Evolutionary conservation across 2,113 vertebrate species (phyloP).

Genomic region (Thalassoma bifasciatum): DNA sequence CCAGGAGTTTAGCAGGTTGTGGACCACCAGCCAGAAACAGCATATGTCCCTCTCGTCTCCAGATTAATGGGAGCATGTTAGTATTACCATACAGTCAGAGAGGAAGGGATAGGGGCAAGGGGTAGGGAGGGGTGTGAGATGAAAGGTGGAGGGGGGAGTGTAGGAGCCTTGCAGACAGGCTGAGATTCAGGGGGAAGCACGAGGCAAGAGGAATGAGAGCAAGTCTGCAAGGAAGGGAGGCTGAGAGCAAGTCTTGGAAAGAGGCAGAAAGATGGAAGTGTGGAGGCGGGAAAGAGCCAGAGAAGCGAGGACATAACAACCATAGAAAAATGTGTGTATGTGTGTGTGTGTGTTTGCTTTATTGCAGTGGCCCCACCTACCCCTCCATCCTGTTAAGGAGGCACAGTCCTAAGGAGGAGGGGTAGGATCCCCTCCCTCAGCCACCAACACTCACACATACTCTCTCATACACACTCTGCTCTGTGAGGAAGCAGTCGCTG

Average conservation of each 20-base stretch:
- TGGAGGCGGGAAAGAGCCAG: conserved; percentile 73
- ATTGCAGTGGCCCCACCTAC: conserved; percentile 83
- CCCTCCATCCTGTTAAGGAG: conserved; percentile 79
- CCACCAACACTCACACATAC: conserved; percentile 65
- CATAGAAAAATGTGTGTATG: conserved; percentile 62
- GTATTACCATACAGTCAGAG: conserved; percentile 79
- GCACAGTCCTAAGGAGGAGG: conserved; percentile 77
- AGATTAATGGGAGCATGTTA: conserved; percentile 87
- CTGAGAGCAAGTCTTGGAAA: conserved; percentile 66
- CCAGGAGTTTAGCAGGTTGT: conserved; percentile 81
- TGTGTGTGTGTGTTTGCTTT: conserved; percentile 71
- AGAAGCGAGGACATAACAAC: conserved; percentile 69
- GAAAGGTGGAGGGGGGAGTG: conserved; percentile 58
- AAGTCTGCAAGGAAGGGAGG: conserved; percentile 47
- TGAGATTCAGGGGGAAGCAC: conserved; percentile 52
- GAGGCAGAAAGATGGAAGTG: conserved; percentile 70
- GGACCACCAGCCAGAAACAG: conserved; percentile 84
- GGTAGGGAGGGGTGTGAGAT: conserved; percentile 50
- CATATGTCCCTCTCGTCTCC: conserved; percentile 84
- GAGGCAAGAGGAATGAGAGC: conserved; percentile 51
- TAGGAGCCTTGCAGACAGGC: conserved; percentile 53
- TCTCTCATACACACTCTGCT: conserved; percentile 68
- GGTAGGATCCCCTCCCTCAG: conserved; percentile 80
- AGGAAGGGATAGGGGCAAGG: conserved; percentile 54
- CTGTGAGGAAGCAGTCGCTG: conserved; percentile 83